Evolutionary conservation across 2,888 invertebrate species (phyloP).

Genomic region (Lasioglossum lativentre): DNA sequence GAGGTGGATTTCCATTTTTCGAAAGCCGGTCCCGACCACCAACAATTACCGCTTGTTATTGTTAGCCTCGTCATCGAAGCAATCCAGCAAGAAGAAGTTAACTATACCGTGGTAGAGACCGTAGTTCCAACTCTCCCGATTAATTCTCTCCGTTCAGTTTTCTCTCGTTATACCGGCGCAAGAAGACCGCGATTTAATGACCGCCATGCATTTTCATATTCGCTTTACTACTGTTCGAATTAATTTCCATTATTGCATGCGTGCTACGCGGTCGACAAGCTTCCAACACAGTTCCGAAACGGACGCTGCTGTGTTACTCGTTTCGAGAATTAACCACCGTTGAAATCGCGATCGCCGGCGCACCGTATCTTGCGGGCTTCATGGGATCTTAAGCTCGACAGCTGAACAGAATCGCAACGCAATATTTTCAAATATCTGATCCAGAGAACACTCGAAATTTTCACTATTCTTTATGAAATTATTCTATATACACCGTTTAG

Average conservation of each 20-base stretch:
- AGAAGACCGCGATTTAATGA: slow-evolving; percentile 1
- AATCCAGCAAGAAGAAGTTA: neutral
- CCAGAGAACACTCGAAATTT: neutral
- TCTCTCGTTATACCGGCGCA: neutral
- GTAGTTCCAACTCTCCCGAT: neutral
- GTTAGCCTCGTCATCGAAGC: neutral
- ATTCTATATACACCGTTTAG: neutral
- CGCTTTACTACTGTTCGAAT: slow-evolving; percentile 5
- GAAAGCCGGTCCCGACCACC: neutral
- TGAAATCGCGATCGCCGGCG: neutral
- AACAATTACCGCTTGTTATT: neutral
- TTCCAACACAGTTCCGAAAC: neutral
- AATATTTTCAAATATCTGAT: neutral
- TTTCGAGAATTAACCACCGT: slow-evolving; percentile 7
- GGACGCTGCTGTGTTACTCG: neutral
- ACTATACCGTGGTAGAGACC: neutral
- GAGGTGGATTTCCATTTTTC: neutral
- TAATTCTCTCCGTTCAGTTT: slow-evolving; percentile 3
- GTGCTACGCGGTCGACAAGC: neutral
- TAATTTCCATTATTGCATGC: slow-evolving; percentile 1
- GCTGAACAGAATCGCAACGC: neutral
- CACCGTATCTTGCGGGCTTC: neutral
- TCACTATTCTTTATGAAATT: neutral
- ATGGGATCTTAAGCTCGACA: neutral
- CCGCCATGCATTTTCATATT: slow-evolving; percentile 8